Evolutionary conservation across 2,888 invertebrate species (phyloP).

Genomic region (Megaustenia siamemsis): DNA sequence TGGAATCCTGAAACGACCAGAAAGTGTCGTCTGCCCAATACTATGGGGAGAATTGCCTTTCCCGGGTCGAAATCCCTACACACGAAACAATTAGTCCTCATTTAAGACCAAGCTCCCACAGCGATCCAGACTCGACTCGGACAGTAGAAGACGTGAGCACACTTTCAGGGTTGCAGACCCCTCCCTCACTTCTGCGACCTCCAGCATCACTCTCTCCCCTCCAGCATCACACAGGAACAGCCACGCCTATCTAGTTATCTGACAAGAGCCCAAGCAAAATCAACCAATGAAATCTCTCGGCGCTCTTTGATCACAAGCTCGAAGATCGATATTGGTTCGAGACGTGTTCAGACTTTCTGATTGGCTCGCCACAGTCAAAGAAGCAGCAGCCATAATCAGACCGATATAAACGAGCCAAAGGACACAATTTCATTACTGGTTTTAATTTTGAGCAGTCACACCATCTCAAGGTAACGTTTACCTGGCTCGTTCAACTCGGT

Average conservation of each 20-base stretch:
- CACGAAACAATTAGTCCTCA: slow-evolving; percentile 52
- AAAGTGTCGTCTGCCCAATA: slow-evolving; percentile 33
- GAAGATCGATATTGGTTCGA: slow-evolving; percentile 46
- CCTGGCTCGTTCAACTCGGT: not conserved
- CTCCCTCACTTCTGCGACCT: slow-evolving; percentile 4
- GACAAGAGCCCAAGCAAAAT: slow-evolving; percentile 20
- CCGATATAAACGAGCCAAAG: slow-evolving; percentile 47
- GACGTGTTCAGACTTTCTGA: slow-evolving; percentile 46
- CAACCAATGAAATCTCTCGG: slow-evolving; percentile 44
- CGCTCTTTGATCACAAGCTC: slow-evolving; percentile 20
- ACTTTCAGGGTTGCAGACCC: not conserved
- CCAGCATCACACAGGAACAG: not conserved
- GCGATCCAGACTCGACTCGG: not conserved
- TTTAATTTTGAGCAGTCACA: slow-evolving; percentile 61
- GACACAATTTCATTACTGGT: slow-evolving; percentile 66
- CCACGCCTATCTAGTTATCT: slow-evolving; percentile 45
- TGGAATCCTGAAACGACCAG: slow-evolving; percentile 37
- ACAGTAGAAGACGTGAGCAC: not conserved
- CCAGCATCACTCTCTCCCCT: not conserved
- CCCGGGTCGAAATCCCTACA: slow-evolving; percentile 49
- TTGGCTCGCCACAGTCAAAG: slow-evolving; percentile 41
- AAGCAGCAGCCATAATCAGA: not conserved
- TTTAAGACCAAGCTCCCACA: slow-evolving; percentile 28
- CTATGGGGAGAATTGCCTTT: slow-evolving; percentile 46
- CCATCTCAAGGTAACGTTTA: slow-evolving; percentile 34